Base-by-base conservation (phyloP, 2,888 invertebrate genomes). In the Darwinula stevensoni region DNA sequence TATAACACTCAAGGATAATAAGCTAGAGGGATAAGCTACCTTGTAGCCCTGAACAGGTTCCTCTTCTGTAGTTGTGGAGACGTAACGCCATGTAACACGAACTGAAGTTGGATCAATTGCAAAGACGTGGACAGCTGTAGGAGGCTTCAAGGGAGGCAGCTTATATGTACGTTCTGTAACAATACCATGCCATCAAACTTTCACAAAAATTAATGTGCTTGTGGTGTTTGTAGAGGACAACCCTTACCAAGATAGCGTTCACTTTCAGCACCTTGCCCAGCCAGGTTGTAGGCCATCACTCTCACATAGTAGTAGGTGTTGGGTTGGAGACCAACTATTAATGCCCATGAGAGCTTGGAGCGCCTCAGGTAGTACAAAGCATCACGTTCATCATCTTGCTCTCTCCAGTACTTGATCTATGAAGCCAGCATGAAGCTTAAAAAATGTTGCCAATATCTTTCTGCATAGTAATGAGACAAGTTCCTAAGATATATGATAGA, bases 211-310 rank as follows among this genome's bases (percentile, higher is more conserved):
- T n/a, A n/a, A n/a, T n/a, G n/a, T n/a, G n/a, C n/a, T n/a, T n/a
- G n/a, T n/a, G n/a, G n/a, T n/a, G n/a, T n/a, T n/a, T n/a, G n/a
- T n/a, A n/a, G n/a, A n/a, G n/a, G n/a, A n/a, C n/a, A n/a, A n/a
- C n/a, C n/a, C n/a, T n/a, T n/a, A n/a, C n/a, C n/a, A n/a, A n/a
- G n/a, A n/a, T n/a, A n/a, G 27, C 74, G 61, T 57, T 86, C 84
- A 54, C 84, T 84, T 49, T 88, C 86, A 0, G 84, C 80, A 3
- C 88, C 88, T 51, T 84, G 84, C 2, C 91, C 91, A 3, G 88
- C 91, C 0, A 74, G 66, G 56, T 91, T 91, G 46, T 78, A 88
- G 0, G 80, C 86, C 80, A 88, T 86, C 2, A 78, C 73, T 58
- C 82, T 78, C 1, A 91, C 80, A 44, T 61, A 71, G 53, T 94